Conservation (phyloP, 2,797 vertebrate species). For the Muraenolepis orangiensis region DNA sequence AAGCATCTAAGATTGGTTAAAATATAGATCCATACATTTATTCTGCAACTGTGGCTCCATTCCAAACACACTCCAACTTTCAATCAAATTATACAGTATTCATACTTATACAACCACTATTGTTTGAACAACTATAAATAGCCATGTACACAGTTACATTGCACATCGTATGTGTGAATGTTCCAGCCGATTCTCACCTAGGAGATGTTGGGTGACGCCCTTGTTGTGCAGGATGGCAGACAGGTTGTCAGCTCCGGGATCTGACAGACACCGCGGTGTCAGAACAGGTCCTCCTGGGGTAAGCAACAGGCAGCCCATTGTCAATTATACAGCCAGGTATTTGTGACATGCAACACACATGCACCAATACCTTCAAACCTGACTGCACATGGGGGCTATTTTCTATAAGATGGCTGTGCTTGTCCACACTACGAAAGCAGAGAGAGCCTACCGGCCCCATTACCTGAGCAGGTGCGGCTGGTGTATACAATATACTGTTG, state of each 20-base stretch:
- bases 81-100: no score
- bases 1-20: not conserved
- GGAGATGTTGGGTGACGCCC: constrained; percentile 36
- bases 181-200: constrained; percentile 48
- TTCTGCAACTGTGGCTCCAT: not conserved
- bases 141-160: not conserved
- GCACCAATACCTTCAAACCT: not conserved
- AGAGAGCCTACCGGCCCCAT: not conserved
- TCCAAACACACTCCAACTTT: no score
- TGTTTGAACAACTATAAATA: not conserved
- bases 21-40: not conserved
- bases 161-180: not conserved
- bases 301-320: not conserved
- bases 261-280: constrained; percentile 63
- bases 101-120: no score
- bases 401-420: not conserved
- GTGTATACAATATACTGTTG: not conserved
- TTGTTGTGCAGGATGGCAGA: constrained; percentile 2
- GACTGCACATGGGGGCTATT: not conserved
- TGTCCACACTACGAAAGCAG: not conserved
- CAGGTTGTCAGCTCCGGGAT: constrained; percentile 53
- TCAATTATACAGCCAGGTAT: not conserved
- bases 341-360: not conserved
- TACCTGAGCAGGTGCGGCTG: not conserved
- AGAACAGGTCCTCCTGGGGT: constrained; percentile 41